These are phyloP conservation scores for Ornithorhynchus anatinus DNA, from an alignment of 2,113 vertebrate genomes.

Conservation along the genomic window DNA sequence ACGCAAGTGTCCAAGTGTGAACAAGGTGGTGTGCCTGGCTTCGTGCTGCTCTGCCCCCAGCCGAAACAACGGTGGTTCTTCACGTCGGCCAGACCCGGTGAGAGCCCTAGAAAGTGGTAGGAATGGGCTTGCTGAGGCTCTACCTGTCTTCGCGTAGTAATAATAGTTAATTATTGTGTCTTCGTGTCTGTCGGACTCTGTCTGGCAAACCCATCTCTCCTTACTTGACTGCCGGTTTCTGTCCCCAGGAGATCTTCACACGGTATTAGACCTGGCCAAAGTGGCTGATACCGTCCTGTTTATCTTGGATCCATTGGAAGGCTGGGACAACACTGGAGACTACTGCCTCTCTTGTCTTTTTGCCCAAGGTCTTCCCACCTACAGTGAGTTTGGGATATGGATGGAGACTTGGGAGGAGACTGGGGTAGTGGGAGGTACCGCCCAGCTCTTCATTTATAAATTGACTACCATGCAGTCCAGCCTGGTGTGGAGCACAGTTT, in stretches of 20 bases:
- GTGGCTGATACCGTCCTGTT: constrained; percentile 92
- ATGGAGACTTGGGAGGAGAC: not conserved
- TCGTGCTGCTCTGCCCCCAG: constrained; percentile 80
- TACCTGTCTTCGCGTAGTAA: not conserved
- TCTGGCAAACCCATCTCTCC: not conserved
- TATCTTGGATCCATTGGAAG: constrained; percentile 83
- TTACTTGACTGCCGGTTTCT: not conserved
- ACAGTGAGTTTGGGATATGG: constrained; percentile 49
- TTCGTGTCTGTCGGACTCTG: not conserved
- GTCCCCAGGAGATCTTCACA: constrained; percentile 81
- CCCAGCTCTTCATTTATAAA: not conserved
- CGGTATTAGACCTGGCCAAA: constrained; percentile 90
- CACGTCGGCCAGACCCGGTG: constrained; percentile 78
- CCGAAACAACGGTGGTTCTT: constrained; percentile 92
- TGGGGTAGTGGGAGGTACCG: not conserved
- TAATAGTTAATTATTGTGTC: not conserved
- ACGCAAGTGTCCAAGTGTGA: constrained; percentile 61
- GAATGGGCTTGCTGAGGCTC: rapidly evolving
- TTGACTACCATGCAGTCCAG: not conserved
- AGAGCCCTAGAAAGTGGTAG: not conserved
- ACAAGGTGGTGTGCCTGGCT: constrained; percentile 63
- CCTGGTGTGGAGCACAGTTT: not conserved
- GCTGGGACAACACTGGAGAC: constrained; percentile 90
- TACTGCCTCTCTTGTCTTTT: constrained; percentile 93
- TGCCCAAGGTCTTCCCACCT: constrained; percentile 91